Evolutionary conservation across 2,888 invertebrate genomes (phyloP).

Genomic region (Agonopterix subpropinquella): DNA sequence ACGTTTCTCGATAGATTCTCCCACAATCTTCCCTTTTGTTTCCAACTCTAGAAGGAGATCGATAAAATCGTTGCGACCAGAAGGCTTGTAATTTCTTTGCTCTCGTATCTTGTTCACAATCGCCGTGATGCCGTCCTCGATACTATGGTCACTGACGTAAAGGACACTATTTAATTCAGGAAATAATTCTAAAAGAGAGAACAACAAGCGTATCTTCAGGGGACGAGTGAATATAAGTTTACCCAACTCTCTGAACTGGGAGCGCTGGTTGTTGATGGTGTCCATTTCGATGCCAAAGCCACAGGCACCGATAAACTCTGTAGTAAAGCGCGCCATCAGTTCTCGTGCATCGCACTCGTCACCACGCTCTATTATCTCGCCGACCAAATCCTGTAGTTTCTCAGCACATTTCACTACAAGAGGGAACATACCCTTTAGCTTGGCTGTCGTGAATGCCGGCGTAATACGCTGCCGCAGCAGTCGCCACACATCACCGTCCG

Average conservation of each 20-base stretch:
- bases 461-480: constrained; percentile 31
- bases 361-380: background rate
- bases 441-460: constrained; percentile 27
- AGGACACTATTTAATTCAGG: constrained; percentile 22
- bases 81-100: constrained; percentile 23
- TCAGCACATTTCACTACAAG: constrained; percentile 25
- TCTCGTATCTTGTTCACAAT: constrained; percentile 20
- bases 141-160: constrained; percentile 13
- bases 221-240: constrained; percentile 19
- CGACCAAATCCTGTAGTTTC: constrained; percentile 15
- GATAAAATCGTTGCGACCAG: constrained; percentile 29
- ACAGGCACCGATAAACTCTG: constrained; percentile 35
- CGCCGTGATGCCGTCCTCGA: constrained; percentile 14
- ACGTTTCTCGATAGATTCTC: constrained; percentile 26
- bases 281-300: constrained; percentile 35
- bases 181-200: constrained; percentile 18
- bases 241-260: constrained; percentile 26
- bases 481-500: constrained; percentile 35
- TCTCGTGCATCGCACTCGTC: constrained; percentile 23
- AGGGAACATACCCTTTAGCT: constrained; percentile 33
- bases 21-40: constrained; percentile 25
- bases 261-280: constrained; percentile 26
- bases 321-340: constrained; percentile 34
- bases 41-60: constrained; percentile 28
- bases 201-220: constrained; percentile 18